Percentiles rank a stretch among this genome's conserved stretches.
phyloP scores from a whole-genome alignment of 2,888 invertebrate genomes.

The Orthosia incerta region DNA sequence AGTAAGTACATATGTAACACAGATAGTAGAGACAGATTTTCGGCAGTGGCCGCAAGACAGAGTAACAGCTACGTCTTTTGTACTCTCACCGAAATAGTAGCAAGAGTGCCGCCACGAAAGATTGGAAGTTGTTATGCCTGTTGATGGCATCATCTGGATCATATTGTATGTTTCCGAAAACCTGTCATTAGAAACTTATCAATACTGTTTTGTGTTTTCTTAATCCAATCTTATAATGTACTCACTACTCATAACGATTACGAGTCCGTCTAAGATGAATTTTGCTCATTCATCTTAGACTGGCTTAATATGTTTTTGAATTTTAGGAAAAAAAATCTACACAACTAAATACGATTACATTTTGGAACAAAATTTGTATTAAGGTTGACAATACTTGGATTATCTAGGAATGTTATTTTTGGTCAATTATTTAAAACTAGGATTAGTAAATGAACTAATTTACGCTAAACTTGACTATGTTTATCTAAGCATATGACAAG shows the following conservation, averaged over 20 bases:
- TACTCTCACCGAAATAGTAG: constrained; percentile 97
- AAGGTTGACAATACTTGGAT: constrained; percentile 56
- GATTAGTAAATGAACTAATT: constrained; percentile 53
- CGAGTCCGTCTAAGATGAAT: constrained; percentile 60
- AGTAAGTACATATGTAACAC: constrained; percentile 75
- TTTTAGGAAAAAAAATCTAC: constrained; percentile 49
- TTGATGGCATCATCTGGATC: constrained; percentile 96
- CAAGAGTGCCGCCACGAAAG: constrained; percentile 97
- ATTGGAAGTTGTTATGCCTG: constrained; percentile 98
- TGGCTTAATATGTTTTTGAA: constrained; percentile 37
- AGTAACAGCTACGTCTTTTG: constrained; percentile 75
- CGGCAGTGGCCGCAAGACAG: constrained; percentile 72
- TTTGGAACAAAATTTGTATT: constrained; percentile 48
- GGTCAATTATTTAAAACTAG: constrained; percentile 47
- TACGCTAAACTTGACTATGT: constrained; percentile 52
- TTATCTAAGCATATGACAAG: constrained; percentile 40
- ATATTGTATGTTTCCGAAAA: constrained; percentile 98
- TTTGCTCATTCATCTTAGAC: constrained; percentile 54
- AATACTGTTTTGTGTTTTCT: constrained; percentile 66
- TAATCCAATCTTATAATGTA: constrained; percentile 67
- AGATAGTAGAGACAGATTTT: constrained; percentile 76
- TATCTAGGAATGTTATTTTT: constrained; percentile 43
- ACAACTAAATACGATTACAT: constrained; percentile 54
- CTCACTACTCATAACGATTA: constrained; percentile 63
- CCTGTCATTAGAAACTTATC: constrained; percentile 91